phyloP scores from a whole-genome alignment of 2,797 vertebrate genomes.

The Graptemys geographica region DNA sequence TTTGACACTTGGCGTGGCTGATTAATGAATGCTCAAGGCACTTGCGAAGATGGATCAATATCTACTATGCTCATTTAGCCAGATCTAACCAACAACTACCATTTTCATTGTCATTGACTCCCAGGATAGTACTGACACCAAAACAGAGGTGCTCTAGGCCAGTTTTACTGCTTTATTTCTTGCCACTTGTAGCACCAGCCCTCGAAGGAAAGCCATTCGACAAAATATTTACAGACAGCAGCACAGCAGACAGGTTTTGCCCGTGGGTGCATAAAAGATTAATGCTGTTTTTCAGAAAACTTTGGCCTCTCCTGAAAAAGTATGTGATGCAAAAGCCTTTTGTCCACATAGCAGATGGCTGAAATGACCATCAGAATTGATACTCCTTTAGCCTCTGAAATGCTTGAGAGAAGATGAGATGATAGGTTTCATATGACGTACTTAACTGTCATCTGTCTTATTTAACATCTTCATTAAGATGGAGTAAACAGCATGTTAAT shows the following conservation, averaged over 20 bases:
- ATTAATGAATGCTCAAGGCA: background rate
- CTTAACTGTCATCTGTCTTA: background rate
- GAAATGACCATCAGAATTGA: background rate
- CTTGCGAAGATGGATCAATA: background rate
- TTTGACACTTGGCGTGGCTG: background rate
- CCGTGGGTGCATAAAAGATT: fast-evolving
- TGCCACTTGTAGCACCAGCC: background rate
- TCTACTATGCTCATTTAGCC: background rate
- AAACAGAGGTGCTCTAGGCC: background rate
- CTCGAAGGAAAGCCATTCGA: background rate
- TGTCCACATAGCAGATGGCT: background rate
- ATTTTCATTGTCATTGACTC: background rate
- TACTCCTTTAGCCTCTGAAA: background rate
- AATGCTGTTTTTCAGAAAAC: background rate
- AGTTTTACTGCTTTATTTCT: background rate
- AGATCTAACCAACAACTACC: background rate
- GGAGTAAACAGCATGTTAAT: background rate
- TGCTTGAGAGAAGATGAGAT: background rate
- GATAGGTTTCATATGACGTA: background rate
- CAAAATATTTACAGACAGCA: background rate
- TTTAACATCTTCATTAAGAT: background rate
- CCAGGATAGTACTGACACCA: background rate
- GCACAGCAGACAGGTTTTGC: background rate
- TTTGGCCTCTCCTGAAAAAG: background rate
- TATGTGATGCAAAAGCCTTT: background rate